phyloP scores from a whole-genome alignment of 2,797 vertebrate species.

The Lagorchestes hirsutus region DNA sequence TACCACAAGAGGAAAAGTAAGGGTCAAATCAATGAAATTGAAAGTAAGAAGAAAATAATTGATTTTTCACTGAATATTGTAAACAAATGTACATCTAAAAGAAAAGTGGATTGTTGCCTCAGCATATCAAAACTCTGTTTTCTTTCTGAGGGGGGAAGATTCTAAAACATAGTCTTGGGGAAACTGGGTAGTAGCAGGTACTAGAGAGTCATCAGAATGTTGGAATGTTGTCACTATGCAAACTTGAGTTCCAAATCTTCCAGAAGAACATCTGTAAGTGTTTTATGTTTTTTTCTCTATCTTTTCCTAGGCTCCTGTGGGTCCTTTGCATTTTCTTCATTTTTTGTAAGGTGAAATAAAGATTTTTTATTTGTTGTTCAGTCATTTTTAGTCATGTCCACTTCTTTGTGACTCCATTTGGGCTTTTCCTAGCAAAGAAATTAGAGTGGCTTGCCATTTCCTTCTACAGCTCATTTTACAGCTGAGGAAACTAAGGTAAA shows the following conservation, averaged over 20 bases:
- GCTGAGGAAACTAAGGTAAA: too few relatives aligned
- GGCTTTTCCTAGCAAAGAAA: not conserved
- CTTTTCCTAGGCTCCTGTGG: not conserved
- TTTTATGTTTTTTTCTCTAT: not conserved
- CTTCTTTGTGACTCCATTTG: not conserved
- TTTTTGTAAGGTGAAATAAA: not conserved
- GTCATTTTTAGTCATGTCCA: not conserved
- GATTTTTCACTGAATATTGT: not conserved
- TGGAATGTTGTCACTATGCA: not conserved
- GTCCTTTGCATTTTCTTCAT: not conserved
- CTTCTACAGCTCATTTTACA: not conserved
- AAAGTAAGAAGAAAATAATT: not conserved
- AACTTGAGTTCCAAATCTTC: not conserved
- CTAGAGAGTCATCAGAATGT: too few relatives aligned
- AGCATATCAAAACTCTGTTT: not conserved
- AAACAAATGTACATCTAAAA: not conserved
- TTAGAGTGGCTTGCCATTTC: not conserved
- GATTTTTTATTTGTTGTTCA: not conserved
- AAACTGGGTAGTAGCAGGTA: not conserved
- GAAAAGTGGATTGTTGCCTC: not conserved
- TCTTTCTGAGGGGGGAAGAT: not conserved
- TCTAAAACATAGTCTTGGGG: not conserved
- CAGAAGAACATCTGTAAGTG: not conserved
- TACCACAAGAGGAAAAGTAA: not conserved
- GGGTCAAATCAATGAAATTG: not conserved